Base-by-base conservation (phyloP, 2,888 invertebrate species). In the Drosophila peninsularis region DNA sequence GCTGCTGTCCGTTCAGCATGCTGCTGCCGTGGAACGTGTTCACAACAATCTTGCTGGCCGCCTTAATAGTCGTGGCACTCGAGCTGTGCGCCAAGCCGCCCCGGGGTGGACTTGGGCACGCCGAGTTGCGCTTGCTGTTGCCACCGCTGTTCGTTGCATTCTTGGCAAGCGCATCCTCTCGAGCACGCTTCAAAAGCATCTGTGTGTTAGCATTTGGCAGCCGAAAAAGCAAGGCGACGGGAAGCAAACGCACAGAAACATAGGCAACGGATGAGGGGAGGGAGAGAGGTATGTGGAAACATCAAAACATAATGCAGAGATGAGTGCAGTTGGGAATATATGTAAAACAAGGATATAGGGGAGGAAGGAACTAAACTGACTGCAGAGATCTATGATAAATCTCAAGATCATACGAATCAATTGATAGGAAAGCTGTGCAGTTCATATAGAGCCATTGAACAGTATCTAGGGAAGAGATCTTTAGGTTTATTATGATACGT, bases 181-280 rank as follows among this genome's bases (percentile, higher is more conserved):
- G 90, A 71, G 90, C 86, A 70, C 91, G 91, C 92, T 91, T 91
- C 82, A 91, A 91, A 78, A 90, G 91, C 90, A 91, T 90, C 91
- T 91, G 80, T 17, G 69, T 71, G 76, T 86, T 82, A 76, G 79
- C 55, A 62, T 58, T 47, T 19, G 39, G 42, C 60, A 62, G 65
- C 71, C 75, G 34, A 34, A 36, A 76, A 75, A 75, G 78, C 78
- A 81, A 62, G 68, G 74, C 75, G 69, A 73, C 72, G 63, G 53
- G 44, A 49, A 62, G 65, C 54, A 50, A 11, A 42, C 52, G 45
- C 24, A 62, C 27, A 14, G 19, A 5, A 11, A 44, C 44, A 44
- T 49, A 14, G 30, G 49, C 56, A 60, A 45, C 42, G 47, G 11
- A 13, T 52, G 34, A 47, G 32, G 37, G 3, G 34, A 19, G 19